Evolutionary conservation across 2,113 vertebrate species (phyloP).

Genomic region (Microtus pennsylvanicus): DNA sequence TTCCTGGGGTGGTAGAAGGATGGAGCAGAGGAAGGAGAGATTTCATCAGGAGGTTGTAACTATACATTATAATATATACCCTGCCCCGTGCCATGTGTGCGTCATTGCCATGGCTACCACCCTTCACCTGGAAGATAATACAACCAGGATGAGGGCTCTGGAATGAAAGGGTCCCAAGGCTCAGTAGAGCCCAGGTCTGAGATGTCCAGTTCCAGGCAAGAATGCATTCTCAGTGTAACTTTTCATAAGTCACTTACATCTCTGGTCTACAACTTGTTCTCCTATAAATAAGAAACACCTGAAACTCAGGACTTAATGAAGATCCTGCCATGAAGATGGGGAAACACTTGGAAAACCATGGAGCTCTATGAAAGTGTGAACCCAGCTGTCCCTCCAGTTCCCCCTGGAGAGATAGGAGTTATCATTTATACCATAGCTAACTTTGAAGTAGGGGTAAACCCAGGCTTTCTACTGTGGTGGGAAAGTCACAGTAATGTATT

Average conservation of each 20-base stretch:
- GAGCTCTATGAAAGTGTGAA: conserved; percentile 29
- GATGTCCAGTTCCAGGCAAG: not conserved
- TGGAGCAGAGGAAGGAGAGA: not conserved
- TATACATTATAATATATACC: not conserved
- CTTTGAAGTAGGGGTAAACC: not conserved
- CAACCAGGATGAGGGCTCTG: not conserved
- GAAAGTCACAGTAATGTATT: not conserved
- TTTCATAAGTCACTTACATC: not conserved
- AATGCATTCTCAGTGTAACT: not conserved
- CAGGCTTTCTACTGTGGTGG: not conserved
- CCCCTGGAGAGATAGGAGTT: not conserved
- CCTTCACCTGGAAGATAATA: not conserved
- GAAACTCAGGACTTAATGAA: not conserved
- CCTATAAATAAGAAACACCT: not conserved
- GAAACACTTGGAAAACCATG: not conserved
- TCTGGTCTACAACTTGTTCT: not conserved
- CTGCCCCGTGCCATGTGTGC: not conserved
- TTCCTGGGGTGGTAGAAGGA: not conserved
- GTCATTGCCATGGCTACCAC: not conserved
- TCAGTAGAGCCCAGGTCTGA: not conserved
- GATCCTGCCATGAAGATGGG: not conserved
- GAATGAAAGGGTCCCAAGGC: not conserved
- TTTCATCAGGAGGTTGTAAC: not conserved
- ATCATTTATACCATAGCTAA: not conserved
- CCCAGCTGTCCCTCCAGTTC: not conserved